Conservation (phyloP, 2,797 vertebrate genomes). For the Pogonophryne albipinna region DNA sequence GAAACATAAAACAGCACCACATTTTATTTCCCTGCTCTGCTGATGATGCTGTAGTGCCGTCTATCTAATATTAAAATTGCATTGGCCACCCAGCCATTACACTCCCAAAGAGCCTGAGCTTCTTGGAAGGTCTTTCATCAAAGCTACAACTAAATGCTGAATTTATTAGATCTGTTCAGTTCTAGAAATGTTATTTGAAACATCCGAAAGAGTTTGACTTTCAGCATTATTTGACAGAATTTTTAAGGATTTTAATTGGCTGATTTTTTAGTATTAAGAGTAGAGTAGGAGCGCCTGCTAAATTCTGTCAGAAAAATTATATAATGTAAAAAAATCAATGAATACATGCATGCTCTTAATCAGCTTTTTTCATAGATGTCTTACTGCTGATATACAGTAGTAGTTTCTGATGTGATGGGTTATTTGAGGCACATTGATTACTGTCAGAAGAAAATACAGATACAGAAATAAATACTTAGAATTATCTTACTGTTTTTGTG, state of each 20-base stretch:
- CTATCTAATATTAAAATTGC: conserved; percentile 33
- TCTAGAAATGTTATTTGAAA: conserved; percentile 5
- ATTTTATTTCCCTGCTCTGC: conserved; percentile 28
- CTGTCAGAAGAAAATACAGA: background rate
- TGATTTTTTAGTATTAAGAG: background rate
- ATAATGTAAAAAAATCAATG: conserved; percentile 3
- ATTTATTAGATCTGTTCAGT: conserved; percentile 14
- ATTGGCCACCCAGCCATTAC: conserved; percentile 21
- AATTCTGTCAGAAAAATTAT: conserved; percentile 5
- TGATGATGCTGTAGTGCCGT: conserved; percentile 10
- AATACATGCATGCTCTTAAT: conserved; percentile 15
- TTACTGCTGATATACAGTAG: conserved; percentile 3
- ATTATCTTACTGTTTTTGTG: background rate
- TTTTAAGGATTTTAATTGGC: conserved; percentile 1
- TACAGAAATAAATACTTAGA: conserved; percentile 6
- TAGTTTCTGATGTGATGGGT: conserved; percentile 1
- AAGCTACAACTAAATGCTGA: conserved; percentile 14
- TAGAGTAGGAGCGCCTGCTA: background rate
- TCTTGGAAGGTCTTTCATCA: conserved; percentile 30
- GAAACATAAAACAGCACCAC: conserved; percentile 10
- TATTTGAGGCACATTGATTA: background rate
- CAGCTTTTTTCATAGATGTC: background rate
- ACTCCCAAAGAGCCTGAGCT: conserved; percentile 10
- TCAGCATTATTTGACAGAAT: conserved; percentile 4
- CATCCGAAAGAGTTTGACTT: conserved; percentile 2